phyloP scores from a whole-genome alignment of 2,888 invertebrate species.

The Elegia similella region DNA sequence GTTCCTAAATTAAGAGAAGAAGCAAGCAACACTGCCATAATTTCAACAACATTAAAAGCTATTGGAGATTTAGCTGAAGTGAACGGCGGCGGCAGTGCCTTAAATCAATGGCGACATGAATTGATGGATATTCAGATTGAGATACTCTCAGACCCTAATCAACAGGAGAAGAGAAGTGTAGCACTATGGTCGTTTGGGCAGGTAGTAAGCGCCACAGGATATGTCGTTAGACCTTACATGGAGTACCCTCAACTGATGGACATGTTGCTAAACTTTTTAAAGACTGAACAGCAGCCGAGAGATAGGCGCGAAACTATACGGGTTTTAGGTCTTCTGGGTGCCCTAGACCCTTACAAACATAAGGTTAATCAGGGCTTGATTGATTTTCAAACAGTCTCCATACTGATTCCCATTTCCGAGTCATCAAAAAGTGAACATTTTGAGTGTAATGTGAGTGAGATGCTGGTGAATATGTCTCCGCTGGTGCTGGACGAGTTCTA shows the following conservation, averaged over 20 bases:
- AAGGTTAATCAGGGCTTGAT: conserved; percentile 97
- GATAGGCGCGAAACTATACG: conserved; percentile 95
- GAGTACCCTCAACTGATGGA: conserved; percentile 96
- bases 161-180: conserved; percentile 95
- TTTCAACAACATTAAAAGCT: conserved; percentile 93
- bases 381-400: conserved; percentile 91
- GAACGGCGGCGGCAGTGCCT: conserved; percentile 90
- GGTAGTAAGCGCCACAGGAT: conserved; percentile 97
- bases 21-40: conserved; percentile 94
- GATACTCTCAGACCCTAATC: conserved; percentile 96
- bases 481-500: conserved; percentile 97
- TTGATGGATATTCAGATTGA: conserved; percentile 94
- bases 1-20: conserved; percentile 95
- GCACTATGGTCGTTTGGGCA: conserved; percentile 98
- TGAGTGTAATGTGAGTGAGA: conserved; percentile 90
- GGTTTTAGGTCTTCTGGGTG: conserved; percentile 96
- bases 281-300: conserved; percentile 94
- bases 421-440: conserved; percentile 82
- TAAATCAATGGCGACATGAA: conserved; percentile 94
- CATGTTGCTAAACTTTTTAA: conserved; percentile 94
- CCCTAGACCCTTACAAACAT: conserved; percentile 98
- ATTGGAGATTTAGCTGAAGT: conserved; percentile 98
- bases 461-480: conserved; percentile 96
- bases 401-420: conserved; percentile 88
- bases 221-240: conserved; percentile 96